A percentile compares a stretch with the other conserved stretches of the same genome.
Conservation (phyloP, 1,140 invertebrate species). For the Drosophila fuyamai region DNA sequence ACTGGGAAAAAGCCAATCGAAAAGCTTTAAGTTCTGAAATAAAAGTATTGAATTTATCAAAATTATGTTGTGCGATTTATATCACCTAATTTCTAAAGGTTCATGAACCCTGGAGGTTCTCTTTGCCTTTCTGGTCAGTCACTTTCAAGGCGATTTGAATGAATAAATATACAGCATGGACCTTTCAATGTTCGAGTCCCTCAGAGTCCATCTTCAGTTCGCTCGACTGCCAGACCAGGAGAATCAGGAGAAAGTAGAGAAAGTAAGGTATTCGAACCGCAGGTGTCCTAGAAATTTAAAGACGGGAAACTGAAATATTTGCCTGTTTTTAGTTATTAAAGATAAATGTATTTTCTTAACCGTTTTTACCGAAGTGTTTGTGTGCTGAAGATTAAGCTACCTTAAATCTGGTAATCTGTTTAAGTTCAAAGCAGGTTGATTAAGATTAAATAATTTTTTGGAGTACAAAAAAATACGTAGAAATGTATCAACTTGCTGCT, state of each 20-base stretch:
- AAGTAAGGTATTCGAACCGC: neutral
- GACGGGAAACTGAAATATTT: too few species aligned
- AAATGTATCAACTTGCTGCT: neutral
- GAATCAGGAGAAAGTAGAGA: neutral
- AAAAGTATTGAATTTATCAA: neutral
- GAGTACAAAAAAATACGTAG: too few species aligned
- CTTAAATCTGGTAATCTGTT: too few species aligned
- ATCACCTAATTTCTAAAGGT: neutral
- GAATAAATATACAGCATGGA: slow-evolving; percentile 41
- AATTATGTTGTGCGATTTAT: too few species aligned
- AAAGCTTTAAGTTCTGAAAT: too few species aligned
- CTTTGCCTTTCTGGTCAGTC: slow-evolving; percentile 3
- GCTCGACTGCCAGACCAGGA: neutral
- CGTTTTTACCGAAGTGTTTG: too few species aligned
- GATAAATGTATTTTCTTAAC: too few species aligned
- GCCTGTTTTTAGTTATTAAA: too few species aligned
- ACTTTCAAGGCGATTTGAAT: slow-evolving; percentile 14
- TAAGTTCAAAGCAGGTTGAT: too few species aligned
- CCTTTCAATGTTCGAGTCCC: slow-evolving; percentile 16
- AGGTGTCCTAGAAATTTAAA: neutral
- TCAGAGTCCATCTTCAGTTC: slow-evolving; percentile 7
- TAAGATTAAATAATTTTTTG: neutral
- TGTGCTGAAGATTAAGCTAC: too few species aligned
- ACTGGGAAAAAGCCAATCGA: neutral
- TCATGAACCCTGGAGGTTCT: neutral